phyloP scores from a whole-genome alignment of 2,797 vertebrate species.

The Distichodus sexfasciatus region DNA sequence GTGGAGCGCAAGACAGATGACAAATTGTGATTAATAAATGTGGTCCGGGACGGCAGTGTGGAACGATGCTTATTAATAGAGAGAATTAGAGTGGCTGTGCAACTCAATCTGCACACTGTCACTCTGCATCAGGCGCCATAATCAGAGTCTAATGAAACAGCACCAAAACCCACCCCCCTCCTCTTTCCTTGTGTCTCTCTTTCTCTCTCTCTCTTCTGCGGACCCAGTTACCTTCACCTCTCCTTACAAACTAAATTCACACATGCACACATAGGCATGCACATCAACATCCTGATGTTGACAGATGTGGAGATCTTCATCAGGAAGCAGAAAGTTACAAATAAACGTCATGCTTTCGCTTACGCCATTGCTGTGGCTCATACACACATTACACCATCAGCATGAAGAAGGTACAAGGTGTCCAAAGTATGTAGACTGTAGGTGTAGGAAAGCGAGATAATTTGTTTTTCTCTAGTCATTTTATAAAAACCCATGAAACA shows the following conservation, averaged over 20 bases:
- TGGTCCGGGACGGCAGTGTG: constrained; percentile 74
- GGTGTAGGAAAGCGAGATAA: no score
- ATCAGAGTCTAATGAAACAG: constrained; percentile 82
- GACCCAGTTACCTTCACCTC: neutral
- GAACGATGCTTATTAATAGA: constrained; percentile 81
- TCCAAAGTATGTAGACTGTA: neutral
- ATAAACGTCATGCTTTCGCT: no score
- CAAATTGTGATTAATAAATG: constrained; percentile 88
- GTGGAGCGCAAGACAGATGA: constrained; percentile 75
- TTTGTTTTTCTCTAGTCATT: no score
- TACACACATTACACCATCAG: neutral
- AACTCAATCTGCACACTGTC: constrained; percentile 83
- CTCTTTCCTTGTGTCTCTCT: neutral
- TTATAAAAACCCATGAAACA: no score
- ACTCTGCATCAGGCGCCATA: constrained; percentile 81
- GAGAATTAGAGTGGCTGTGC: constrained; percentile 81
- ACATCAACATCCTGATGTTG: constrained; percentile 3
- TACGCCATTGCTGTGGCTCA: neutral
- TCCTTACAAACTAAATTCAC: constrained; percentile 12
- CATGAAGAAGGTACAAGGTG: neutral
- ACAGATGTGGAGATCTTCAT: neutral
- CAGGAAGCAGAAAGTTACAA: no score
- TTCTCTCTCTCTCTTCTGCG: neutral
- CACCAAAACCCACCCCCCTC: constrained; percentile 37
- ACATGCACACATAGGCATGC: neutral